phyloP scores from a whole-genome alignment of 2,797 vertebrate species.

The Periophthalmus magnuspinnatus region DNA sequence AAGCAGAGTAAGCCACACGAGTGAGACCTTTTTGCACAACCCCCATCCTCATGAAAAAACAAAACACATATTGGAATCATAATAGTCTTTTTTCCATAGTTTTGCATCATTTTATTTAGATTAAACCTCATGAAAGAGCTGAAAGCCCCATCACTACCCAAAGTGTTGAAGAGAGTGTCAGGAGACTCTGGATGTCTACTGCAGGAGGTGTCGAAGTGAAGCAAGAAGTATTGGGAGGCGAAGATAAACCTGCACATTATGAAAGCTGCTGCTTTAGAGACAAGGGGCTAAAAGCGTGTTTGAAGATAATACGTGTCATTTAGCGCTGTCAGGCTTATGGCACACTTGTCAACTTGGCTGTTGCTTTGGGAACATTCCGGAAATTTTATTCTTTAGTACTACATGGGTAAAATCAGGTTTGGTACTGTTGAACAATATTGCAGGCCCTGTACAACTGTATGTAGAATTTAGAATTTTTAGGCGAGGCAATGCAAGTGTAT shows the following conservation, averaged over 20 bases:
- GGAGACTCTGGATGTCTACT: neutral
- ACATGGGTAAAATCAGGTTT: neutral
- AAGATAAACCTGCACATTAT: constrained; percentile 6
- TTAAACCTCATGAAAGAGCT: no score
- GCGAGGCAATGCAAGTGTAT: no score
- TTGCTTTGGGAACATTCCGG: neutral
- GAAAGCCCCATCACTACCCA: no score
- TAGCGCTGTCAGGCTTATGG: neutral
- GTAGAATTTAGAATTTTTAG: no score
- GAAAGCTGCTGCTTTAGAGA: neutral
- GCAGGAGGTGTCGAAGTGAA: neutral
- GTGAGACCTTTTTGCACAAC: no score
- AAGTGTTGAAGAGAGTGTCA: neutral
- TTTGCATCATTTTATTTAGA: no score
- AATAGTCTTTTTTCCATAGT: no score
- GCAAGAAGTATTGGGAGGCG: neutral
- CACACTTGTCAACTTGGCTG: neutral
- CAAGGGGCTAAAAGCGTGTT: constrained; percentile 1
- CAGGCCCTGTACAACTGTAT: no score
- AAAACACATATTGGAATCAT: no score
- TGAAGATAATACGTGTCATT: constrained; percentile 10
- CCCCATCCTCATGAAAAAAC: no score
- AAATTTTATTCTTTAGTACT: neutral
- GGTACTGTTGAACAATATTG: neutral
- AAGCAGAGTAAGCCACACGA: no score